Evolutionary conservation across 2,113 vertebrate species (phyloP).

Genomic region (Glareola pratincola): DNA sequence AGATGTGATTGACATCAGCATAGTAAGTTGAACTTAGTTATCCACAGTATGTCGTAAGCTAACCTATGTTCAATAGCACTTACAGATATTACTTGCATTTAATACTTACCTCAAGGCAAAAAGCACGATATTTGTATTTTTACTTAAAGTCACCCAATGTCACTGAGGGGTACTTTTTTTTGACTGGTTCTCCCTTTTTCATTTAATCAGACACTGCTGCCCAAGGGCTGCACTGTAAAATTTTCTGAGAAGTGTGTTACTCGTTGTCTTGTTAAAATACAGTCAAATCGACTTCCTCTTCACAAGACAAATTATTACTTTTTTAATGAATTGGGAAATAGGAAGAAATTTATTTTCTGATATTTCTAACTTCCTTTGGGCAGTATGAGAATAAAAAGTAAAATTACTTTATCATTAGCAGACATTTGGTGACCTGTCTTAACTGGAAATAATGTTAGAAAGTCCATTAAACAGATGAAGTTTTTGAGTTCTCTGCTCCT

Average conservation of each 20-base stretch:
- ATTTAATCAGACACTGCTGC: not conserved
- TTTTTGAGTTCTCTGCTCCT: not conserved
- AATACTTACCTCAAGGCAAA: not conserved
- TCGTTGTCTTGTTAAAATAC: not conserved
- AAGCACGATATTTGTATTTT: not conserved
- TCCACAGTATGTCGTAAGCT: not conserved
- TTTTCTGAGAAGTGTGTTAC: not conserved
- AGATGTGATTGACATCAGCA: not conserved
- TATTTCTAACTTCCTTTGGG: not conserved
- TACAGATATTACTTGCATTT: not conserved
- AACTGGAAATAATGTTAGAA: not conserved
- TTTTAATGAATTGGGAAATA: not conserved
- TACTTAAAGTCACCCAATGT: not conserved
- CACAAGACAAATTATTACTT: not conserved
- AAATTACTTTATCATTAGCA: not conserved
- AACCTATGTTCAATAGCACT: not conserved
- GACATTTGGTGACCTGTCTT: not conserved
- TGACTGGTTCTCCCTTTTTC: not conserved
- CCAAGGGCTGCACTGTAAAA: not conserved
- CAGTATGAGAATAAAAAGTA: not conserved
- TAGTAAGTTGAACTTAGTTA: not conserved
- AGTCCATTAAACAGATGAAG: not conserved
- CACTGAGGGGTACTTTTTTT: not conserved
- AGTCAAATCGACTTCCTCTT: not conserved
- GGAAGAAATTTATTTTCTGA: not conserved